Base-by-base conservation (phyloP, 2,888 invertebrate species). In the Hofmannophila pseudospretella region DNA sequence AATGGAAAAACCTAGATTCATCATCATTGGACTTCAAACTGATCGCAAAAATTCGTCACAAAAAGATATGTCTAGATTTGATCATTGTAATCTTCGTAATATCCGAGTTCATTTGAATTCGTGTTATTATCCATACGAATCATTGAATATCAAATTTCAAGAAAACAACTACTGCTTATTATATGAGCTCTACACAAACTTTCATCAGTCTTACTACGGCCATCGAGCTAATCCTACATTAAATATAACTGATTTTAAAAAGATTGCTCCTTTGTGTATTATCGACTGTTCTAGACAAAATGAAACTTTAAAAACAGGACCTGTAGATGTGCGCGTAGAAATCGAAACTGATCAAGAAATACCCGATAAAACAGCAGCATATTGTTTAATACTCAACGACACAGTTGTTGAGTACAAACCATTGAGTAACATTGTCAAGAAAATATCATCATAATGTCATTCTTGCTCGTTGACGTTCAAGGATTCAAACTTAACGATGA, bases 1-100 rank as follows among this genome's bases (percentile, higher is more conserved):
- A n/a, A n/a, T 70, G 26, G 71, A 73, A 50, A 69, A 67, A 49
- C 71, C 71, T 1, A 41, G 69, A 33, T 76, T 47, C 44, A 41
- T 75, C 10, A 61, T 76, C 28, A 26, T 73, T 11, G 69, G 54
- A 7, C 58, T 73, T 30, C 73, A 77, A 57, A 38, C 42, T 19
- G 19, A 19, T 19, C 19, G 19, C 19, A 19, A 19, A 5, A 19
- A 19, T 19, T 5, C 3, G 5, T 3, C 19, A 4, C 3, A 19
- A 4, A 19, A 19, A 19, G 19, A 5, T n/a, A n/a, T n/a, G n/a
- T n/a, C n/a, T n/a, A n/a, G n/a, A n/a, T n/a, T n/a, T n/a, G n/a
- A n/a, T n/a, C n/a, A n/a, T n/a, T n/a, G n/a, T n/a, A n/a, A n/a
- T n/a, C n/a, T n/a, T n/a, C n/a, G n/a, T n/a, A n/a, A n/a, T n/a